Conservation (phyloP, 2,113 vertebrate genomes). For the Lipophrys pholis region DNA sequence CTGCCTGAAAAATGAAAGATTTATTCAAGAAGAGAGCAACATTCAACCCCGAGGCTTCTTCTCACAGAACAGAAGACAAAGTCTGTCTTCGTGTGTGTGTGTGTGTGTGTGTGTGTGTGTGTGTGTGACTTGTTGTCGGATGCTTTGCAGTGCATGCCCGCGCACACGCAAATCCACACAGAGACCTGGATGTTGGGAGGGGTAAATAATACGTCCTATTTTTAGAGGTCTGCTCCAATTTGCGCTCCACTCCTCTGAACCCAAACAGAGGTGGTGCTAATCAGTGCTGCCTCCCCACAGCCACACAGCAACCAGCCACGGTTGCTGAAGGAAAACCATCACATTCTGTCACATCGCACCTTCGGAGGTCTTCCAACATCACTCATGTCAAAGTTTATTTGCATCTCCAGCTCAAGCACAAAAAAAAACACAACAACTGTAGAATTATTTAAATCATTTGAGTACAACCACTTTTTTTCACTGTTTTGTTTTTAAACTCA, state of each 20-base stretch:
- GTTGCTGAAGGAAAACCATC: no score
- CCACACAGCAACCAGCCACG: constrained; percentile 6
- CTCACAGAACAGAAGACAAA: constrained; percentile 28
- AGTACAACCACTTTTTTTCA: no score
- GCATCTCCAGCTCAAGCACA: no score
- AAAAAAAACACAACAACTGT: no score
- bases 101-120: constrained; percentile 27
- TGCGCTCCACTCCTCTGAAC: constrained; percentile 54
- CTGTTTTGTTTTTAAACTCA: no score
- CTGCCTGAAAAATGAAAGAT: constrained; percentile 45
- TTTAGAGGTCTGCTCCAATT: constrained; percentile 72
- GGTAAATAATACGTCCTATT: constrained; percentile 63
- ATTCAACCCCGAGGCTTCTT: constrained; percentile 31
- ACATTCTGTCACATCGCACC: no score
- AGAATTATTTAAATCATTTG: no score
- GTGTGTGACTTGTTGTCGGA: constrained; percentile 35
- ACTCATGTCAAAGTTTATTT: no score
- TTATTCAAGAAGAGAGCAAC: constrained; percentile 44
- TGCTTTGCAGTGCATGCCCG: constrained; percentile 20
- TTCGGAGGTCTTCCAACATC: no score
- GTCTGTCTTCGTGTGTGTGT: constrained; percentile 19
- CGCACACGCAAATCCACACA: constrained; percentile 31
- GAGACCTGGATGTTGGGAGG: constrained; percentile 55
- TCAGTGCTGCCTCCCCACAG: constrained; percentile 45
- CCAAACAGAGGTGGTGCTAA: constrained; percentile 59